phyloP scores from a whole-genome alignment of 2,888 invertebrate species.

The Hyposoter dolosus region DNA sequence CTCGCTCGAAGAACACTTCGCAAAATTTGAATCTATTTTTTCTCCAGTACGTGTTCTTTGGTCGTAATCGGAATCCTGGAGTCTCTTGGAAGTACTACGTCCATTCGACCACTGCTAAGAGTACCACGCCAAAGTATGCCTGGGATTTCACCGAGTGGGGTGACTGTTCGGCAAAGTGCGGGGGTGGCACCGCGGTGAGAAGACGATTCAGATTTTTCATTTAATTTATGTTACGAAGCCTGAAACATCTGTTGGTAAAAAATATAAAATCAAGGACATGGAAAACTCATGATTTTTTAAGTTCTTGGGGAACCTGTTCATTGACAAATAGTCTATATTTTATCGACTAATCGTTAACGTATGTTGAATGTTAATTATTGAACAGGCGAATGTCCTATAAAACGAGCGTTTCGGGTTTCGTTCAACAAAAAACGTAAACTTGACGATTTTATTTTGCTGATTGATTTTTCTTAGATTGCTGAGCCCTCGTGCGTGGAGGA shows the following conservation, averaged over 20 bases:
- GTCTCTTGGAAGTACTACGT: constrained; percentile 93
- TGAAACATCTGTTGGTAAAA: background rate
- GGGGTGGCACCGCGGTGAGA: constrained; percentile 88
- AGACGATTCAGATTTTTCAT: background rate
- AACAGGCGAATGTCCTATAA: background rate
- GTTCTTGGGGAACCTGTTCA: too few species aligned
- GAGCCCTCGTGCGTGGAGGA: constrained; percentile 87
- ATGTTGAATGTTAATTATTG: too few species aligned
- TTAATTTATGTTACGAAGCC: background rate
- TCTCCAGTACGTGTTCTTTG: constrained; percentile 74
- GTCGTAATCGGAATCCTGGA: constrained; percentile 88
- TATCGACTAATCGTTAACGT: too few species aligned
- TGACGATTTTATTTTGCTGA: background rate
- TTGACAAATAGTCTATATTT: too few species aligned
- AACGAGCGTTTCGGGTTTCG: constrained; percentile 5
- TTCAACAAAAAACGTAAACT: background rate
- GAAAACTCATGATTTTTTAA: background rate
- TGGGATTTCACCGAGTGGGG: constrained; percentile 94
- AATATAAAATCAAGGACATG: background rate
- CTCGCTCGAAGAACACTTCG: background rate
- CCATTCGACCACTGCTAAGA: constrained; percentile 85
- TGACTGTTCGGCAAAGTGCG: constrained; percentile 91
- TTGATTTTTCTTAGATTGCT: constrained; percentile 75
- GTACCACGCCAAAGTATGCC: constrained; percentile 86
- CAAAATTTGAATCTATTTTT: constrained; percentile 9